These are phyloP conservation scores for Diadema setosum DNA, from an alignment of 35 echinoderm and acorn worm genomes.

Conservation along the genomic window DNA sequence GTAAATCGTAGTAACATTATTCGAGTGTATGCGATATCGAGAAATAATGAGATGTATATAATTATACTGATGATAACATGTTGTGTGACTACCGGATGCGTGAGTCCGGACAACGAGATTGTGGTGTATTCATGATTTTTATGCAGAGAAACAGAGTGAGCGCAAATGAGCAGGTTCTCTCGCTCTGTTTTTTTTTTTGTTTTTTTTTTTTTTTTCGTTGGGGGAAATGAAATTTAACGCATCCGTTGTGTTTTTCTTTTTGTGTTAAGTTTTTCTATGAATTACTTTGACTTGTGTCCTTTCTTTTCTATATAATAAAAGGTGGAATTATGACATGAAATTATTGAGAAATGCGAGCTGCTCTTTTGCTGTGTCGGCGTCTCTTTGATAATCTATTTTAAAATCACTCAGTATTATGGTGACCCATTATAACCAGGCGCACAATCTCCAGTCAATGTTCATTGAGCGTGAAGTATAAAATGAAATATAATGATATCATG, in stretches of 20 bases:
- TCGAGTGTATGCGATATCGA: background rate
- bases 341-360: background rate
- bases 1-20: too few species aligned
- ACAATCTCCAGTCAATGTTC: too few species aligned
- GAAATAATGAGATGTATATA: constrained; percentile 14
- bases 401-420: too few species aligned
- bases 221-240: background rate
- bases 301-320: constrained; percentile 16
- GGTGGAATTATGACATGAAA: constrained; percentile 2
- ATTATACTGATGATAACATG: constrained; percentile 5
- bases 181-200: too few species aligned
- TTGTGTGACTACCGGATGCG: background rate
- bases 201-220: background rate
- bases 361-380: too few species aligned
- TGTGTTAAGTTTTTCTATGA: background rate
- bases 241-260: background rate
- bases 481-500: too few species aligned
- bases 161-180: background rate
- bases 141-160: background rate
- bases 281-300: background rate
- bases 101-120: background rate
- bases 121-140: constrained; percentile 32
- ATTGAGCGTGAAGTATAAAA: too few species aligned
- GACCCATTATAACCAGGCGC: too few species aligned
- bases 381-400: too few species aligned